A percentile compares a stretch with the other conserved stretches of the same genome.
Conservation (phyloP, 37 sponge, comb jelly and placozoan genomes). For the Halichondria panicea region DNA sequence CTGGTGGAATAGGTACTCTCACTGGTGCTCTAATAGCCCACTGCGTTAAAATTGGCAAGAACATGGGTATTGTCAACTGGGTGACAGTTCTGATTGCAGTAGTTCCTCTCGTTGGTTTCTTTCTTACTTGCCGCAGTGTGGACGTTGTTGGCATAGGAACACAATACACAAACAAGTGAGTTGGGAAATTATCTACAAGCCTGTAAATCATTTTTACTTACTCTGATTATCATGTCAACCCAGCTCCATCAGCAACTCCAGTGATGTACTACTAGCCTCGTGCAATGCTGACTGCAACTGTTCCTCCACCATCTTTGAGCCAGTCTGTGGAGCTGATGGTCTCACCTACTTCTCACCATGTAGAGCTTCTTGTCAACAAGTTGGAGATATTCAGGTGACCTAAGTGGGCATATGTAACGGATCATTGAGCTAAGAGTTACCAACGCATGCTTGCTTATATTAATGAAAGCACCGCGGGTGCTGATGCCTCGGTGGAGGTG, state of each 20-base stretch:
- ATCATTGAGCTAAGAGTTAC: no score
- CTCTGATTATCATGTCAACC: neutral
- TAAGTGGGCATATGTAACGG: no score
- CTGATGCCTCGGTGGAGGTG: no score
- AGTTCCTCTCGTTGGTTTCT: slow-evolving; percentile 15
- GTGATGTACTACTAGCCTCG: neutral
- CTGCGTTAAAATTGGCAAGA: slow-evolving; percentile 28
- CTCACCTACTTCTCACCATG: slow-evolving; percentile 37
- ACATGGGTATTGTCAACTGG: slow-evolving; percentile 27
- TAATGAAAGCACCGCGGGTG: no score
- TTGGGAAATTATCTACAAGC: no score
- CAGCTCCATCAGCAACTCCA: neutral
- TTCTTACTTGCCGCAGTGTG: slow-evolving; percentile 22
- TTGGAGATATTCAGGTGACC: no score
- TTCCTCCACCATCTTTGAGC: slow-evolving; percentile 32
- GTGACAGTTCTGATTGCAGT: slow-evolving; percentile 15
- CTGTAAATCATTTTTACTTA: no score
- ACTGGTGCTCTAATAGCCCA: slow-evolving; percentile 20
- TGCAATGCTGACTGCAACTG: slow-evolving; percentile 38
- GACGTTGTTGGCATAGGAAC: slow-evolving; percentile 23
- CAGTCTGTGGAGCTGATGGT: slow-evolving; percentile 42
- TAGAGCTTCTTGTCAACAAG: slow-evolving; percentile 27
- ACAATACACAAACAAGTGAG: slow-evolving; percentile 11
- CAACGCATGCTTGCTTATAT: no score
- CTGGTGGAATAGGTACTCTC: slow-evolving; percentile 27